Evolutionary conservation across 2,113 vertebrate species (phyloP), one percentile per base, ranked within the genome.

Genomic region (Pelusios castaneus): DNA sequence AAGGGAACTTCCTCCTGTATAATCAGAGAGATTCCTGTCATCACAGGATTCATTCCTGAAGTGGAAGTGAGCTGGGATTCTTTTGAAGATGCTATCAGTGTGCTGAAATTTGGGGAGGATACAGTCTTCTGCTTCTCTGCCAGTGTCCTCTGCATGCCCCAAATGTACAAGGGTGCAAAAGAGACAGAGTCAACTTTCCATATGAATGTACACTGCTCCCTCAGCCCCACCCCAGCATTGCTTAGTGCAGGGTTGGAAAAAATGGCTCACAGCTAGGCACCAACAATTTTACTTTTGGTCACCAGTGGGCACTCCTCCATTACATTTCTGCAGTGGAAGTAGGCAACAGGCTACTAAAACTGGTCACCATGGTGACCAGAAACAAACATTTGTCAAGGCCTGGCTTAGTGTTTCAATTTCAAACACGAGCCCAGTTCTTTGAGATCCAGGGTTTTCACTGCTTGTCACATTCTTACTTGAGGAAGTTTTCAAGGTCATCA

Each of bases 401-500:
- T n/a, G n/a, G 16, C 43, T 89, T 34, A 80, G 52, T 43, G 2
- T 93, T 84, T 75, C 76, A 85, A 5, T 84, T 84, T 27, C 54
- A 94, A 83, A 56, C 5, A 88, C 82, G 5, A 87, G 14, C 54
- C 19, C 16, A 6, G 38, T 85, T 79, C 85, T 38, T 90, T 93
- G 87, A 5, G 43, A 45, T 60, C 51, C 3, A 56, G n/a, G 51
- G 73, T 60, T 80, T 95, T 83, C 81, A 82, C 60, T 67, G 86
- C 25, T 73, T 41, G 24, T 84, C 45, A 75, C 41, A 24, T 55
- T 55, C 98, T 98, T 97, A 99, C 99, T 99, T 99, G 91, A 99
- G 98, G 97, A 99, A 99, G 92, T 98, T 99, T 94, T 99, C 99
- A 19, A 99, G 98, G 97, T 99, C 99, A 0, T 99, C 98, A 2